Percentiles rank a stretch among this genome's conserved stretches.
phyloP scores from a whole-genome alignment of 2,797 vertebrate species.

The Iguana delicatissima region DNA sequence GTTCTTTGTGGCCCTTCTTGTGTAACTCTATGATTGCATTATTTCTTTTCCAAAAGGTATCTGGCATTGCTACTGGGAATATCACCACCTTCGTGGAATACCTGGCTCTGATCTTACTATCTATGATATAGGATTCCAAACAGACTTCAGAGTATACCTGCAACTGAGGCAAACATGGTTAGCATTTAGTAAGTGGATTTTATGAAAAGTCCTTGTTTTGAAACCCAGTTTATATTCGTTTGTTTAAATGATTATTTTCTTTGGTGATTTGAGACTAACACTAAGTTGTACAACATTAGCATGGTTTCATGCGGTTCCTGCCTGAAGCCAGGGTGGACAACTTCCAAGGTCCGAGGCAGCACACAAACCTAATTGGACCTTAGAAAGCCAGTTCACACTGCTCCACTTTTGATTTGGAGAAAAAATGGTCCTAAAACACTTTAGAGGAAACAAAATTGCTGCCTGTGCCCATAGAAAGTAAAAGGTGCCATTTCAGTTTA shows the following conservation, averaged over 20 bases:
- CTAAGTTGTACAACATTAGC: not conserved
- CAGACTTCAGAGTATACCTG: slow-evolving; percentile 90
- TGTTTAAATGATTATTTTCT: not conserved
- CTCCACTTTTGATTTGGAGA: no score
- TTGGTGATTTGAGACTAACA: not conserved
- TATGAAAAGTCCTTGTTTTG: slow-evolving; percentile 54
- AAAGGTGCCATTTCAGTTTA: no score
- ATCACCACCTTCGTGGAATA: slow-evolving; percentile 80
- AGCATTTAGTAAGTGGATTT: slow-evolving; percentile 88
- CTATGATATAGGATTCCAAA: slow-evolving; percentile 91
- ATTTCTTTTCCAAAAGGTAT: slow-evolving; percentile 84
- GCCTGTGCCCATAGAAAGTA: no score
- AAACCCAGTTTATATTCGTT: not conserved
- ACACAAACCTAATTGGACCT: no score
- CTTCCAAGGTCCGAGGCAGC: no score
- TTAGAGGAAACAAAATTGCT: no score
- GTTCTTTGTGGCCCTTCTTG: not conserved
- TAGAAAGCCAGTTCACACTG: no score
- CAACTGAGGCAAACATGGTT: slow-evolving; percentile 94
- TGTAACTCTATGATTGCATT: not conserved
- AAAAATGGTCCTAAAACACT: no score
- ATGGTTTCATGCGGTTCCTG: not conserved
- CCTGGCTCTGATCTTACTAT: slow-evolving; percentile 85
- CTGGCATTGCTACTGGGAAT: slow-evolving; percentile 93
- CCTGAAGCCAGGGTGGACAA: no score